phyloP scores from a whole-genome alignment of 2,888 invertebrate genomes.

The Nephrotoma guestfalica region DNA sequence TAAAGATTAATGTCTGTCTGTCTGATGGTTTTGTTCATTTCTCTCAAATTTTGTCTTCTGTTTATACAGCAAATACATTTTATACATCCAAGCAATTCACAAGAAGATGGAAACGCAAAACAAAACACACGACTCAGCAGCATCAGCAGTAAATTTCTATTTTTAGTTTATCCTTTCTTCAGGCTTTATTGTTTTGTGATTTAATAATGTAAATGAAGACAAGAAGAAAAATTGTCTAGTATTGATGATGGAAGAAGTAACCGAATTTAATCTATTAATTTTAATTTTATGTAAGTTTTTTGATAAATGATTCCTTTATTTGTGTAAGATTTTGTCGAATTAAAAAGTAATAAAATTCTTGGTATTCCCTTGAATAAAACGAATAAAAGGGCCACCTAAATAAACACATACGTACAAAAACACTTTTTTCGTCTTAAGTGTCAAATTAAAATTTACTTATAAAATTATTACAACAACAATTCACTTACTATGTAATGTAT shows the following conservation, averaged over 20 bases:
- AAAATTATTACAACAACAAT: neutral
- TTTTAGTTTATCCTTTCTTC: neutral
- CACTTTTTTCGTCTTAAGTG: neutral
- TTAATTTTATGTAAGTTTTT: neutral
- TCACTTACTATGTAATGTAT: neutral
- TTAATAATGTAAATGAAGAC: neutral
- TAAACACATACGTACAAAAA: neutral
- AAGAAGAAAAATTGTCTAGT: neutral
- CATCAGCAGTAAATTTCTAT: neutral
- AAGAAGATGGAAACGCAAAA: neutral
- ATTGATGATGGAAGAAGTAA: neutral
- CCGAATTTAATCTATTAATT: neutral
- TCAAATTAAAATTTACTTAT: neutral
- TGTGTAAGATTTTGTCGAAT: neutral
- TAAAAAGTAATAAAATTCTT: neutral
- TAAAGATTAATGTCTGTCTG: neutral
- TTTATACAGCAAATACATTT: neutral
- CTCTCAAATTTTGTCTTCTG: neutral
- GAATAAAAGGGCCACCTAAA: neutral
- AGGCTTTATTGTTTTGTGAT: neutral
- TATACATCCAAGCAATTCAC: neutral
- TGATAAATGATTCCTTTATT: neutral
- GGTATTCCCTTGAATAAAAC: neutral
- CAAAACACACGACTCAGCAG: neutral
- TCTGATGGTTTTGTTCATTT: neutral